phyloP scores from a whole-genome alignment of 2,888 invertebrate genomes.

The Hypsopygia costalis region DNA sequence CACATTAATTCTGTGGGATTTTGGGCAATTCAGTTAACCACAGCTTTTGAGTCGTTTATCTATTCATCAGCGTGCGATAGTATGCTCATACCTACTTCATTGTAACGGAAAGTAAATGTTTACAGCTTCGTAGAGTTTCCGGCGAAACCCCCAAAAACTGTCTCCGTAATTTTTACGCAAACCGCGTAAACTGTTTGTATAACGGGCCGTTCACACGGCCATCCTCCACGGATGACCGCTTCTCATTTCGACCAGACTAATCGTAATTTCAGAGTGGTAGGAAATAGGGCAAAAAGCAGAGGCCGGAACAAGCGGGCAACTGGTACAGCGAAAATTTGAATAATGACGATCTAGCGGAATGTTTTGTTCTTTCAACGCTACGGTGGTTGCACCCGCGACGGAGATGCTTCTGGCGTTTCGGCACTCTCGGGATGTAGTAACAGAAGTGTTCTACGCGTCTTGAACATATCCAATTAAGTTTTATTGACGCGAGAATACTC shows the following conservation, averaged over 20 bases:
- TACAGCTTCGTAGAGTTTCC: constrained; percentile 17
- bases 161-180: constrained; percentile 30
- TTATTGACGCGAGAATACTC: constrained; percentile 12
- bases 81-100: constrained; percentile 5
- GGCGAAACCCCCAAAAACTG: constrained; percentile 21
- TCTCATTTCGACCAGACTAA: constrained; percentile 70
- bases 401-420: constrained; percentile 26
- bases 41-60: constrained; percentile 4
- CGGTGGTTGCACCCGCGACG: constrained; percentile 52
- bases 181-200: constrained; percentile 58
- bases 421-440: constrained; percentile 22
- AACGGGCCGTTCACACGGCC: constrained; percentile 75
- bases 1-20: constrained; percentile 4
- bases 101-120: constrained; percentile 16
- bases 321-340: constrained; percentile 77
- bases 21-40: constrained; percentile 1
- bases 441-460: constrained; percentile 26
- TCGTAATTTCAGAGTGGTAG: constrained; percentile 72
- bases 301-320: constrained; percentile 77
- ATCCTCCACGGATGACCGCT: constrained; percentile 72
- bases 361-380: constrained; percentile 66
- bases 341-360: constrained; percentile 77
- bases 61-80: constrained; percentile 4
- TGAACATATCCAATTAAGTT: constrained; percentile 12
- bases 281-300: constrained; percentile 73